Conservation (phyloP, 2,797 vertebrate genomes). For the Aeoliscus strigatus region DNA sequence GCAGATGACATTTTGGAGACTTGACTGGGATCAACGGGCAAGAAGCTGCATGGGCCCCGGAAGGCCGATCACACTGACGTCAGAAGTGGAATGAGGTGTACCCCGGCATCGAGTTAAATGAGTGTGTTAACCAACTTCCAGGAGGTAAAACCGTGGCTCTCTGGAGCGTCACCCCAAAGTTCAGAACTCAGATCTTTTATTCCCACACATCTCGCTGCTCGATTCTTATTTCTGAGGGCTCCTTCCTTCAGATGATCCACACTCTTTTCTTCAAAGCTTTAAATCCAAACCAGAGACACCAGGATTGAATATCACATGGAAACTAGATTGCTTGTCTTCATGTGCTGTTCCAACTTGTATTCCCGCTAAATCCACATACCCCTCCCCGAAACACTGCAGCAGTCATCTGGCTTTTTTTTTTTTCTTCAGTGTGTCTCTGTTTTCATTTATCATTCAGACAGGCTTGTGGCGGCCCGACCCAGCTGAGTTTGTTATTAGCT, state of each 20-base stretch:
- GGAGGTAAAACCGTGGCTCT: too few species aligned
- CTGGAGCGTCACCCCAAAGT: too few species aligned
- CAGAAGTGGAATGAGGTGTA: too few species aligned
- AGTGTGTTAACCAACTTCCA: too few species aligned
- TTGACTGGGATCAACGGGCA: too few species aligned
- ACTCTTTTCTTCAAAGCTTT: background rate
- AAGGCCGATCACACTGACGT: too few species aligned
- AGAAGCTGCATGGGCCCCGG: too few species aligned
- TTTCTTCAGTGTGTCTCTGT: slow-evolving; percentile 44
- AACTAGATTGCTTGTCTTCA: slow-evolving; percentile 25
- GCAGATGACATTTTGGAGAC: too few species aligned
- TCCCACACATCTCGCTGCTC: too few species aligned
- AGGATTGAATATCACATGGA: slow-evolving; percentile 22
- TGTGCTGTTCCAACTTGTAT: slow-evolving; percentile 19
- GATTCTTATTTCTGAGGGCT: background rate
- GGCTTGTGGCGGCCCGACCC: slow-evolving; percentile 54
- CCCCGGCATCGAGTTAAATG: too few species aligned
- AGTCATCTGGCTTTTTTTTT: slow-evolving; percentile 44
- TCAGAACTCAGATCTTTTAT: too few species aligned
- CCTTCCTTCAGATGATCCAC: background rate
- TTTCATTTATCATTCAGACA: slow-evolving; percentile 59
- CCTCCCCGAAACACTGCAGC: slow-evolving; percentile 43
- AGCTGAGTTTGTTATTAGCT: slow-evolving; percentile 57
- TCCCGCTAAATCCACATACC: slow-evolving; percentile 50
- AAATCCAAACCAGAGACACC: slow-evolving; percentile 27